Base-by-base conservation (phyloP, 2,888 invertebrate species). In the Pandemis corylana region DNA sequence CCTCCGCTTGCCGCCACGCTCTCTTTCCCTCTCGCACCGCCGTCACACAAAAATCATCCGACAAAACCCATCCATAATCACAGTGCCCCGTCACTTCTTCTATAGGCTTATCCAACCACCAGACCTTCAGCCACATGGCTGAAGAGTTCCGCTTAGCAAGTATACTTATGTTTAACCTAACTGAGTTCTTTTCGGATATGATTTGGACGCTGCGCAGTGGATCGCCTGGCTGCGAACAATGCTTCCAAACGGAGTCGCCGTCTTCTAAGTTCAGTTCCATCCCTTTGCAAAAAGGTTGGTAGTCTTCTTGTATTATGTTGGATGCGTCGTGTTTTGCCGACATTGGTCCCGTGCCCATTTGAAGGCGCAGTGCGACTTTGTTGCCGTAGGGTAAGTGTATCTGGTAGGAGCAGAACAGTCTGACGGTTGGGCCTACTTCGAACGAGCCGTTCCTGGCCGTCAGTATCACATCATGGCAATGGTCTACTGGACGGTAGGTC, bases 311-410 rank as follows among this genome's bases (percentile, higher is more conserved):
- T 53, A 91, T 89, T 41, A 90, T 88, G 77, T 90, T 91, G 0
- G 90, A 88, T 42, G 86, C 77, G 41, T 90, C 91, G 13, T 90
- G 88, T 77, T 87, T 90, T 44, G 83, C 80, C 56, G 83, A 78
- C 82, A 89, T 89, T 75, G 91, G 87, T 64, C 91, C 94, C 15
- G 93, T 90, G 76, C 95, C 95, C 93, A 95, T 95, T 87, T 95
- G 94, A 15, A 96, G 88, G n/a, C 94, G 93, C 75, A 96, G 81
- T n/a, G 96, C 95, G 10, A 96, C 95, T 76, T 95, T 91, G 87
- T 96, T 96, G 3, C 97, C 97, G 83, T 96, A 96, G 2, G 97
- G 97, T 80, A 97, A 87, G 83, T 96, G 96, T 70, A 97, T 96
- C 80, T 95, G 94, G 87, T 96, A 97, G 41, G 96, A 96, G 87